phyloP scores from a whole-genome alignment of 2,888 invertebrate genomes.

The Drosophila formosana region DNA sequence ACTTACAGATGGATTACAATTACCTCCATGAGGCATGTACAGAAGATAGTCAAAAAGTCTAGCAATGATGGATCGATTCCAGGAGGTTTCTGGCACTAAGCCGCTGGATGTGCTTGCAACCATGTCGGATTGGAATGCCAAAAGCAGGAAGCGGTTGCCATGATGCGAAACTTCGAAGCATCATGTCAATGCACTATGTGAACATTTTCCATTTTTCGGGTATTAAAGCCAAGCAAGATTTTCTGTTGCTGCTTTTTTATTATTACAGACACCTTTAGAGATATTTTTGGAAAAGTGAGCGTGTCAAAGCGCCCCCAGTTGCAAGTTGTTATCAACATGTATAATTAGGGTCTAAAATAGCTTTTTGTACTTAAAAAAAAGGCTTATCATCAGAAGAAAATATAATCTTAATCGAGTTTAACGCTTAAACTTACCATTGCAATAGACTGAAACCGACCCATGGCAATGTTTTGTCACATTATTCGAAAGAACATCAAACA shows the following conservation, averaged over 20 bases:
- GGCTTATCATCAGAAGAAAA: too few relatives aligned
- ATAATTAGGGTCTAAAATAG: too few relatives aligned
- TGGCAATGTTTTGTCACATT: slow-evolving; percentile 39
- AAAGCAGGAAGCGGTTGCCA: slow-evolving; percentile 72
- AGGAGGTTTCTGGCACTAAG: slow-evolving; percentile 75
- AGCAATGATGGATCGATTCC: slow-evolving; percentile 75
- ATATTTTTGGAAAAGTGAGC: background rate
- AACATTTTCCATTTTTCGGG: too few relatives aligned
- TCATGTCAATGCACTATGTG: slow-evolving; percentile 61
- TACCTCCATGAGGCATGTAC: slow-evolving; percentile 58
- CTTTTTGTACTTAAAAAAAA: too few relatives aligned
- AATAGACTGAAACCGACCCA: slow-evolving; percentile 12
- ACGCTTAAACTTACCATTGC: too few relatives aligned
- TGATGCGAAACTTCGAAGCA: slow-evolving; percentile 80
- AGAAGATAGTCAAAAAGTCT: slow-evolving; percentile 49
- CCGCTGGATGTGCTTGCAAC: slow-evolving; percentile 77
- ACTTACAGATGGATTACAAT: slow-evolving; percentile 76
- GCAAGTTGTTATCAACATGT: too few relatives aligned
- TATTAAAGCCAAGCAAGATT: too few relatives aligned
- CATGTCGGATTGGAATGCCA: slow-evolving; percentile 76
- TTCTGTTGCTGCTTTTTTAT: too few relatives aligned
- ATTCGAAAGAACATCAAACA: slow-evolving; percentile 58
- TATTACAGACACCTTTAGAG: too few relatives aligned
- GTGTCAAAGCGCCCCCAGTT: too few relatives aligned
- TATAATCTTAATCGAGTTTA: too few relatives aligned